These are phyloP conservation scores for Amblyornis subalaris DNA, from an alignment of 2,113 vertebrate species.

Conservation along the genomic window DNA sequence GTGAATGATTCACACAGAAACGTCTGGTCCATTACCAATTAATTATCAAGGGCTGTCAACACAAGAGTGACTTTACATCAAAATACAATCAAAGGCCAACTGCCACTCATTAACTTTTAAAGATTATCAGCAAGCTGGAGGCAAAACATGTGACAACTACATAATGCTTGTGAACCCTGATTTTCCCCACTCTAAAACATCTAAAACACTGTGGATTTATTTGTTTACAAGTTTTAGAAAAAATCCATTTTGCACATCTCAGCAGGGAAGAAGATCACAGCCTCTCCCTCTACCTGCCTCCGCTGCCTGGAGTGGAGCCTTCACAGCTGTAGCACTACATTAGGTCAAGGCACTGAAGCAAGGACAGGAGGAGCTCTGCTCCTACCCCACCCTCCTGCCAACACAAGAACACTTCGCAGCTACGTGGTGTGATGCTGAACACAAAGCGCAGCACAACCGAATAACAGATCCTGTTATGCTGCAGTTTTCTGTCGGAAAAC, in stretches of 20 bases:
- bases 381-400: not conserved
- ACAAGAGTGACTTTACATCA: not conserved
- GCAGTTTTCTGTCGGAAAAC: not conserved
- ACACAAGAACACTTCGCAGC: not conserved
- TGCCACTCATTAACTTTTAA: not conserved
- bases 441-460: not conserved
- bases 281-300: not conserved
- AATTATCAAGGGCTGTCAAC: conserved; percentile 22
- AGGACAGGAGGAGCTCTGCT: not conserved
- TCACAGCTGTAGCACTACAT: not conserved
- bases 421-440: accelerated
- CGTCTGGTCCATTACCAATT: not conserved
- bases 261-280: not conserved
- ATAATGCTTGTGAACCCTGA: not conserved
- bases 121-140: not conserved
- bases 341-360: not conserved
- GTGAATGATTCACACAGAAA: not conserved
- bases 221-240: not conserved
- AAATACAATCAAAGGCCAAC: conserved; percentile 7
- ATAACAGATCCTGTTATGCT: not conserved
- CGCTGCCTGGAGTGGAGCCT: not conserved
- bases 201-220: not conserved
- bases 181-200: not conserved
- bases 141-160: not conserved
- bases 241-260: not conserved